These are phyloP conservation scores for Gopherus evgoodei DNA, from an alignment of 2,113 vertebrate species.

Conservation along the genomic window DNA sequence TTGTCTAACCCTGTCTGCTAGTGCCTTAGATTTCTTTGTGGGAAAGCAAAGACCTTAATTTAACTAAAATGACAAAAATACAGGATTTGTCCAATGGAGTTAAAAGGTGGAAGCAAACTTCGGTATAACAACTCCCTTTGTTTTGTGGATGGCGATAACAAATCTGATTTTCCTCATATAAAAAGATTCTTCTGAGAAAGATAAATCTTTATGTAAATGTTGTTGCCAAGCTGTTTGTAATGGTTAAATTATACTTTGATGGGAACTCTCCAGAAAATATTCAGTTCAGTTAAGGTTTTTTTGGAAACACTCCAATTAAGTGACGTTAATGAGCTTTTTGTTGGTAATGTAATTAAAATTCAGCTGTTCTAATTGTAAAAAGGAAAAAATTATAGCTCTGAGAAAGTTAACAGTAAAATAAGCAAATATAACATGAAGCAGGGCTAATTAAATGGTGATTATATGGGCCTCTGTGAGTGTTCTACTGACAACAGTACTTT, in stretches of 20 bases:
- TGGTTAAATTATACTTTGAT: constrained; percentile 88
- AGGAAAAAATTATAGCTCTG: constrained; percentile 78
- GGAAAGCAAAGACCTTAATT: constrained; percentile 39
- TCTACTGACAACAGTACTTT: constrained; percentile 73
- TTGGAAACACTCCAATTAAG: constrained; percentile 84
- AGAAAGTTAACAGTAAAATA: constrained; percentile 80
- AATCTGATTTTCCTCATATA: constrained; percentile 84
- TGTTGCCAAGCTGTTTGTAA: constrained; percentile 87
- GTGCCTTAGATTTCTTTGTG: constrained; percentile 9
- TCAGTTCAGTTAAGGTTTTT: constrained; percentile 86
- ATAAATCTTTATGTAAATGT: constrained; percentile 85
- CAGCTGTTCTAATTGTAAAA: constrained; percentile 83
- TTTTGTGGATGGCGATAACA: constrained; percentile 79
- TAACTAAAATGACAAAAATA: constrained; percentile 56
- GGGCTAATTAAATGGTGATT: constrained; percentile 81
- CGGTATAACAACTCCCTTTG: constrained; percentile 63
- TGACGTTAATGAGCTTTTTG: constrained; percentile 86
- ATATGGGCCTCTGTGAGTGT: constrained; percentile 72
- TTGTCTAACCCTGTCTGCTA: neutral
- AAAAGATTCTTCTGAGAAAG: constrained; percentile 82
- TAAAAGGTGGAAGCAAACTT: constrained; percentile 66
- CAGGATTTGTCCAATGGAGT: constrained; percentile 59
- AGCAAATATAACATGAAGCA: constrained; percentile 82
- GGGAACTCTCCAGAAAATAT: constrained; percentile 86
- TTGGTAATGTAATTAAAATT: constrained; percentile 87